phyloP scores from a whole-genome alignment of 2,888 invertebrate genomes.

The Lucinisca nassula region DNA sequence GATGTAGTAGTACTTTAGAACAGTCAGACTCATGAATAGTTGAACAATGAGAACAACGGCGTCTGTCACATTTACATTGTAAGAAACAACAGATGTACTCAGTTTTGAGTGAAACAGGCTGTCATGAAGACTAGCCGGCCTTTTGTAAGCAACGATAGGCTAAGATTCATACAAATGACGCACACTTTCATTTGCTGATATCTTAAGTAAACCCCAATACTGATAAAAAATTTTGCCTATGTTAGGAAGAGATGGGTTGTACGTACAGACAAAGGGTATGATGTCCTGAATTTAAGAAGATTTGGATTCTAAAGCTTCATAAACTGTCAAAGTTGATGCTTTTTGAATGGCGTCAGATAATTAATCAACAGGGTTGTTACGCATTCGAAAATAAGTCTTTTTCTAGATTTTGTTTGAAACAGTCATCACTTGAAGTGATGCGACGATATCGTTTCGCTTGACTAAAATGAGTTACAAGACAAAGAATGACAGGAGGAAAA shows the following conservation, averaged over 20 bases:
- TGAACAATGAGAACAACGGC: not conserved
- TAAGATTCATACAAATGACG: too few relatives aligned
- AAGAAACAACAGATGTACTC: too few relatives aligned
- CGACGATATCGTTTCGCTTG: not conserved
- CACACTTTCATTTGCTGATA: too few relatives aligned
- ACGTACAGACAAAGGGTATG: not conserved
- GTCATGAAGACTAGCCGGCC: too few relatives aligned
- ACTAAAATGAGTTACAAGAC: not conserved
- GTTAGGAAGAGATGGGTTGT: constrained; percentile 1
- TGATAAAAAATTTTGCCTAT: not conserved
- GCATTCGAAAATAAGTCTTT: not conserved
- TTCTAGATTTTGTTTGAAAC: not conserved
- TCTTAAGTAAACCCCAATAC: not conserved
- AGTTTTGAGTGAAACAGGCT: too few relatives aligned
- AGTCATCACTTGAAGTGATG: not conserved
- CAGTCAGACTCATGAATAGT: not conserved
- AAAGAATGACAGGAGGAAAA: not conserved
- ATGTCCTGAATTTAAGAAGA: too few relatives aligned
- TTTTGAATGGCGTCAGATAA: too few relatives aligned
- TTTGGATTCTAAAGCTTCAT: not conserved
- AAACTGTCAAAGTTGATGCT: not conserved
- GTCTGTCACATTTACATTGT: too few relatives aligned
- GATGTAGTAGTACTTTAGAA: not conserved
- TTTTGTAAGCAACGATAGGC: too few relatives aligned
- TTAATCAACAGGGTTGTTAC: not conserved